These are phyloP conservation scores for Microplitis deprimator DNA, from an alignment of 2,888 invertebrate species.

Conservation along the genomic window DNA sequence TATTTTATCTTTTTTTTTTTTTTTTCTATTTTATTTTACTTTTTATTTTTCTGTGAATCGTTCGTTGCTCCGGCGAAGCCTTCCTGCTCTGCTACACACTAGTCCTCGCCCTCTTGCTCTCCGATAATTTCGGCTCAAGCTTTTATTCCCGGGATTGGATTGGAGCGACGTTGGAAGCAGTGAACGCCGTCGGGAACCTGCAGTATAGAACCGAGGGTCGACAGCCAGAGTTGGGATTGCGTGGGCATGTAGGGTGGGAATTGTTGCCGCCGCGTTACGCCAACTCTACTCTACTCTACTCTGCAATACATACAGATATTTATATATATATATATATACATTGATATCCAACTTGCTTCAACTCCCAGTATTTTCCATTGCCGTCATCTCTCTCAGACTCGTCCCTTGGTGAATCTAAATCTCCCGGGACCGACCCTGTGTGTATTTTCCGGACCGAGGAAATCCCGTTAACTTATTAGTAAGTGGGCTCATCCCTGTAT, in stretches of 20 bases:
- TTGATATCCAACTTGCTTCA: not conserved
- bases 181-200: slow-evolving; percentile 36
- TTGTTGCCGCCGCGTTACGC: slow-evolving; percentile 8
- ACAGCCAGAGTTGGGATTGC: not conserved
- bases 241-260: slow-evolving; percentile 10
- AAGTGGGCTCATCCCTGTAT: slow-evolving; percentile 52
- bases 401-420: slow-evolving; percentile 45
- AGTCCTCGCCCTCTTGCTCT: slow-evolving; percentile 35
- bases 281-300: slow-evolving; percentile 14
- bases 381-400: slow-evolving; percentile 11
- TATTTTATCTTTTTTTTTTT: not conserved
- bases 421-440: slow-evolving; percentile 52
- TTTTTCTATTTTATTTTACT: not conserved
- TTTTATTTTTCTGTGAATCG: slow-evolving; percentile 49
- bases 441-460: slow-evolving; percentile 64
- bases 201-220: slow-evolving; percentile 11
- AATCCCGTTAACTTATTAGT: slow-evolving; percentile 68
- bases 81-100: slow-evolving; percentile 9
- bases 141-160: slow-evolving; percentile 62
- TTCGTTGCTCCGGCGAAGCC: slow-evolving; percentile 44
- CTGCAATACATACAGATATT: not conserved
- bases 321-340: not conserved
- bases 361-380: slow-evolving; percentile 6
- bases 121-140: slow-evolving; percentile 61
- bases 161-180: slow-evolving; percentile 54